These are phyloP conservation scores for Coccyzus lansbergi DNA, from an alignment of 2,797 vertebrate species.

Conservation along the genomic window DNA sequence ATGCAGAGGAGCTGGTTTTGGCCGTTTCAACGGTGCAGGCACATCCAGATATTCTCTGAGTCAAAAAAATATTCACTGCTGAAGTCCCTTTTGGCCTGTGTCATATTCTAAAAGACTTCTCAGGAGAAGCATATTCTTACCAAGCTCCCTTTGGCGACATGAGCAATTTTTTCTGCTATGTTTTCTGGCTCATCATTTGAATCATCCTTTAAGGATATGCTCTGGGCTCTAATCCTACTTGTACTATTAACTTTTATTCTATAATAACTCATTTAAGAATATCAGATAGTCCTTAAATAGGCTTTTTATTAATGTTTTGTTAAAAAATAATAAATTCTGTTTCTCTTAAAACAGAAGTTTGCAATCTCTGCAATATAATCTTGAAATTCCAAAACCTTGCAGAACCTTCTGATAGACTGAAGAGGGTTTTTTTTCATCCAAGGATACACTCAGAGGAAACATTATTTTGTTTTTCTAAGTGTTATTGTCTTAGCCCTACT, in stretches of 20 bases:
- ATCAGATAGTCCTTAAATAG: slow-evolving; percentile 9
- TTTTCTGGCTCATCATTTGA: slow-evolving; percentile 29
- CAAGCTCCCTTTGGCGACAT: not conserved
- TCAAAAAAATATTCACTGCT: not conserved
- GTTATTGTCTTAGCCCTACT: not conserved
- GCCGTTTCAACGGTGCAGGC: not conserved
- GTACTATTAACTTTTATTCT: slow-evolving; percentile 25
- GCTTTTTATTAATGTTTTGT: slow-evolving; percentile 39
- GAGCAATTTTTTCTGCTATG: not conserved
- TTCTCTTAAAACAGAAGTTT: slow-evolving; percentile 1
- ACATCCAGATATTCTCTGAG: not conserved
- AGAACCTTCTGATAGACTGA: not conserved
- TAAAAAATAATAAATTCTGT: slow-evolving; percentile 22
- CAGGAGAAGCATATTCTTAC: not conserved
- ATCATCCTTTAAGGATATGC: slow-evolving; percentile 4
- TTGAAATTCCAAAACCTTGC: slow-evolving; percentile 30
- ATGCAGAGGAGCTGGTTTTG: not conserved
- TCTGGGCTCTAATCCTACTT: slow-evolving; percentile 36
- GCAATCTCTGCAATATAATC: slow-evolving; percentile 1
- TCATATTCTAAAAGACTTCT: slow-evolving; percentile 13
- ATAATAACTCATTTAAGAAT: not conserved
- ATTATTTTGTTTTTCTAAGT: not conserved
- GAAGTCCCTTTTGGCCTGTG: slow-evolving; percentile 4
- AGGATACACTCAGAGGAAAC: not conserved
- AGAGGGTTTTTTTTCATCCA: slow-evolving; percentile 16